phyloP scores from a whole-genome alignment of 2,797 vertebrate genomes.

The Sebastes elongatus region DNA sequence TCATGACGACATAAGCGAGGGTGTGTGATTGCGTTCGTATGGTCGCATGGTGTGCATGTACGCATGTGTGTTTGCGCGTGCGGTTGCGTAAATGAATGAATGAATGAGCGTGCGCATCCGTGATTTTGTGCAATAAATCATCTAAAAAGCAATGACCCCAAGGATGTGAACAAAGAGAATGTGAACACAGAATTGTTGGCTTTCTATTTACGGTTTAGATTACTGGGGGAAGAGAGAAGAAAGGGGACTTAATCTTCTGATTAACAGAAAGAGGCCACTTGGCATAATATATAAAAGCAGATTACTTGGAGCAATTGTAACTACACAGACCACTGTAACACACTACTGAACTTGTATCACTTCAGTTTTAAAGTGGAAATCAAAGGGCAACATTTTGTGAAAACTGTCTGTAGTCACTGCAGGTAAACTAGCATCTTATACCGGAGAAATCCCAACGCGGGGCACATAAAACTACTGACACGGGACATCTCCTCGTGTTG shows the following conservation, averaged over 20 bases:
- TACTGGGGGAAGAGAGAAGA: slow-evolving; percentile 14
- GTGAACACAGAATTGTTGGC: slow-evolving; percentile 57
- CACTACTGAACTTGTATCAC: slow-evolving; percentile 49
- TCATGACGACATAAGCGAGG: neutral
- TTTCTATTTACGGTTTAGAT: slow-evolving; percentile 46
- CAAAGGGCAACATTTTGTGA: slow-evolving; percentile 74
- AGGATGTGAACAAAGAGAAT: slow-evolving; percentile 72
- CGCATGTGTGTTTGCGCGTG: neutral
- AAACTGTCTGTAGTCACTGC: slow-evolving; percentile 48
- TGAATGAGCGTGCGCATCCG: slow-evolving; percentile 30
- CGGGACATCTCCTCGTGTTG: slow-evolving; percentile 8
- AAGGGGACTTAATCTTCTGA: slow-evolving; percentile 14
- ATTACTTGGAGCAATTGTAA: slow-evolving; percentile 43
- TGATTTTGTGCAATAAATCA: slow-evolving; percentile 66
- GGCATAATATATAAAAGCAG: slow-evolving; percentile 18
- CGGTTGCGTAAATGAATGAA: slow-evolving; percentile 12
- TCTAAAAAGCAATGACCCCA: slow-evolving; percentile 72
- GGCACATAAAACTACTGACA: slow-evolving; percentile 9
- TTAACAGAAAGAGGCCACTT: slow-evolving; percentile 15
- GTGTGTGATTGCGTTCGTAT: slow-evolving; percentile 29
- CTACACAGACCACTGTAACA: slow-evolving; percentile 58
- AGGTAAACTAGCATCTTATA: slow-evolving; percentile 41
- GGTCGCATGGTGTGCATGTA: slow-evolving; percentile 30
- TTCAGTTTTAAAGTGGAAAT: slow-evolving; percentile 56
- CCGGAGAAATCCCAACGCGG: slow-evolving; percentile 23